Conservation (phyloP, 2,797 vertebrate genomes). For the Smutsia gigantea region DNA sequence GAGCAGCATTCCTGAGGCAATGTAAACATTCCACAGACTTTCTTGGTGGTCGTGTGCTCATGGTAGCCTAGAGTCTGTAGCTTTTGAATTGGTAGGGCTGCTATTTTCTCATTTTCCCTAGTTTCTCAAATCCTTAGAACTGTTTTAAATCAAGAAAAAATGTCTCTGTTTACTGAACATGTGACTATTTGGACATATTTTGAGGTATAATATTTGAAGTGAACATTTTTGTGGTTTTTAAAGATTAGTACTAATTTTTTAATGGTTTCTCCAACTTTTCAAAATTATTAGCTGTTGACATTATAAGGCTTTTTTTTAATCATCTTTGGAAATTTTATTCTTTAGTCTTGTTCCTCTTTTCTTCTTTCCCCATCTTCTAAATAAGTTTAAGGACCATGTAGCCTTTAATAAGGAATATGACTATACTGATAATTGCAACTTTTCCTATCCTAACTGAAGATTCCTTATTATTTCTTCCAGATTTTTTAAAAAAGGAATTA, state of each 20-base stretch:
- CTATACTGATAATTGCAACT: neutral
- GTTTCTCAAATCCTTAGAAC: constrained; percentile 81
- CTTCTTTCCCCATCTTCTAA: neutral
- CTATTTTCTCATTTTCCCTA: constrained; percentile 78
- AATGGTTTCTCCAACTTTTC: constrained; percentile 74
- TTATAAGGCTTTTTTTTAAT: constrained; percentile 68
- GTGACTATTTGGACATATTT: constrained; percentile 79
- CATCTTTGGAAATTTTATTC: constrained; percentile 70
- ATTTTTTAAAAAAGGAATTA: constrained; percentile 29
- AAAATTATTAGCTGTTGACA: constrained; percentile 73
- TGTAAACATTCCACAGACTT: constrained; percentile 78
- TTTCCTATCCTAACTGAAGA: neutral
- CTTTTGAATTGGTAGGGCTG: constrained; percentile 65
- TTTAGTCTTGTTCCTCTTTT: constrained; percentile 63
- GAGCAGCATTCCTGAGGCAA: constrained; percentile 88
- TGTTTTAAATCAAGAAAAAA: constrained; percentile 77
- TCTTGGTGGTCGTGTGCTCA: neutral
- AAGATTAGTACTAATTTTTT: constrained; percentile 78
- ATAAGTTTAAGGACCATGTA: constrained; percentile 24
- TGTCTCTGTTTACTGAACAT: constrained; percentile 80
- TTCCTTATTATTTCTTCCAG: neutral
- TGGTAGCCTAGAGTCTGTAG: constrained; percentile 44
- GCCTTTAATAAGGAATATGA: neutral
- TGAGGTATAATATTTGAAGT: constrained; percentile 80
- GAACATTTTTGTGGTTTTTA: constrained; percentile 81